phyloP scores from a whole-genome alignment of 1,140 invertebrate genomes.

The Cydia strobilella region DNA sequence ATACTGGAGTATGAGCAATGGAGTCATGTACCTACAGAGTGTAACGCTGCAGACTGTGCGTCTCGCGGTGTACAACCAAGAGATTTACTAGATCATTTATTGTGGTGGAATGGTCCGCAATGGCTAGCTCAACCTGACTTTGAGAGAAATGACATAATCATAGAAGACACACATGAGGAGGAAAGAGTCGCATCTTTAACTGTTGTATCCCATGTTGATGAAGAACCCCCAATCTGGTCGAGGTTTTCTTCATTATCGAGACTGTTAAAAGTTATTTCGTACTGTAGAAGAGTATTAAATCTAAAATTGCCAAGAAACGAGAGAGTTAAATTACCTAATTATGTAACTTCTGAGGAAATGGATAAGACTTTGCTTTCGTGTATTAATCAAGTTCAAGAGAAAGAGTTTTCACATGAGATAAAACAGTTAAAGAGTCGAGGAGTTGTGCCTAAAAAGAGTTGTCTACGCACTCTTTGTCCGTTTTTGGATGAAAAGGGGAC shows the following conservation, averaged over 20 bases:
- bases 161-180: conserved; percentile 41
- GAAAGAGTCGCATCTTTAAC: conserved; percentile 36
- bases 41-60: conserved; percentile 44
- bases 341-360: conserved; percentile 33
- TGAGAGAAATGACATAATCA: background rate
- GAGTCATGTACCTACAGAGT: conserved; percentile 44
- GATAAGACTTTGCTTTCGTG: background rate
- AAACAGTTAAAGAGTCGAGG: conserved; percentile 10
- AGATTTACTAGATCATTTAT: conserved; percentile 33
- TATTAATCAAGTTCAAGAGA: conserved; percentile 23
- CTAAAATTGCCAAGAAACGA: conserved; percentile 34
- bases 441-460: conserved; percentile 37
- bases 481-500: conserved; percentile 36
- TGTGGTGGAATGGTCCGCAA: conserved; percentile 41
- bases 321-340: conserved; percentile 26
- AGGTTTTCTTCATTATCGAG: conserved; percentile 45
- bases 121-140: conserved; percentile 36
- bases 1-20: conserved; percentile 51
- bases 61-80: conserved; percentile 39
- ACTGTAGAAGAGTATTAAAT: conserved; percentile 41
- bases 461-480: conserved; percentile 38
- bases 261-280: conserved; percentile 41
- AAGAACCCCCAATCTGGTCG: conserved; percentile 38
- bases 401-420: conserved; percentile 35
- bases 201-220: conserved; percentile 17